Evolutionary conservation across 2,113 vertebrate genomes (phyloP), one percentile per base, ranked within the genome.

Genomic region (Tinamus guttatus): DNA sequence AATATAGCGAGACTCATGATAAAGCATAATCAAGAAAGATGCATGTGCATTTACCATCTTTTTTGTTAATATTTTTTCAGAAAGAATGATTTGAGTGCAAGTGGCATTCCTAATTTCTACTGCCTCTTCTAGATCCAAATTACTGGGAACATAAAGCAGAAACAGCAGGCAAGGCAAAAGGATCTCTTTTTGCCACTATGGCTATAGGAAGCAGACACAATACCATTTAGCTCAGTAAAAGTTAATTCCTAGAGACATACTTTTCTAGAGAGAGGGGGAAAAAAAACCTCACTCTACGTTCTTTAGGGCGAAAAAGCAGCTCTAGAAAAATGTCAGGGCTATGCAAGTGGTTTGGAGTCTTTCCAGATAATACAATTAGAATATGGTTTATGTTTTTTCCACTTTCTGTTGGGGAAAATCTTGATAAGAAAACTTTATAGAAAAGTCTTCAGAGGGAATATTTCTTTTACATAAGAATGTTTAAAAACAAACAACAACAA

Each of bases 11-110:
- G 36, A 36, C 27, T 15, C 11, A 13, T 30, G 9, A 7, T 71
- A 71, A 52, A 38, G 49, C 34, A 38, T 71, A 52, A 51, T 11
- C 34, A 52, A 15, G 34, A 73, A 78, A 92, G 20, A 12, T 78
- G 5, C 13, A 67, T 62, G 13, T 3, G 7, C 78, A 34, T 75
- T 78, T 75, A 32, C 32, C 75, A 9, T 63, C 12, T 13, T 38
- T 38, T 49, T 49, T 49, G 49, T 49, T 49, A 12, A 13, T 45
- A 0, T 1, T 38, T 81, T 87, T 87, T 75, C 21, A 27, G 27
- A 64, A 69, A 24, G 18, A 62, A 74, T 41, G 8, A 3, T 62
- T 32, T 25, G 38, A 73, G 4, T 6, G 13, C 0, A 0, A 16
- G 32, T 41, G 24, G 3, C 18, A 51, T 84, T 93, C 89, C 49